Base-by-base conservation (phyloP, 2,888 invertebrate genomes). In the Pristionchus arcanus region DNA sequence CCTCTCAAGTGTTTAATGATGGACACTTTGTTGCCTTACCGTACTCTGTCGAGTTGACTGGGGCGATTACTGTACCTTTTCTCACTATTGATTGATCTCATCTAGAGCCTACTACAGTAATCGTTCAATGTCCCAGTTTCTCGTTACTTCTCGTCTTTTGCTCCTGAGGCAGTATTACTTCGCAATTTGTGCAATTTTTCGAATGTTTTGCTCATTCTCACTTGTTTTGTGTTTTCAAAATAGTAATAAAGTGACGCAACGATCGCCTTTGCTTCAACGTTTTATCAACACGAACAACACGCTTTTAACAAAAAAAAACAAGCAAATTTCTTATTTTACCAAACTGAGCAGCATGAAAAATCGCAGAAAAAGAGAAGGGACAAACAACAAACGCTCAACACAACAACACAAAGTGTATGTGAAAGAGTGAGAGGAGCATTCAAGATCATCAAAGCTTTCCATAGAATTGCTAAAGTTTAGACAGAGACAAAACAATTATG, bases 211-310 rank as follows among this genome's bases (percentile, higher is more conserved):
- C 3, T 19, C 53, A 25, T 77, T 77, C 31, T 77, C 42, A 25
- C 11, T 31, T 25, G 81, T 81, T 53, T 16, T 34, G n/a, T 49
- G 13, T 9, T 15, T 34, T 34, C 81, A 53, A 49, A 81, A 81
- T 49, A 49, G 53, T n/a, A 63, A 63, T 68, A 28, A 19, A 25
- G 28, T 31, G 31, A 13, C n/a, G n/a, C n/a, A n/a, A n/a, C n/a
- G n/a, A n/a, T n/a, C n/a, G n/a, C 31, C 13, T 68, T 19, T 34
- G 16, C 13, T 28, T 31, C 68, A 68, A 21, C 19, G n/a, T 42
- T 81, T 81, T 81, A 81, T 81, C 81, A 81, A 81, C 81, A 81
- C 81, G 81, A 81, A 81, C 81, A 81, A 81, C 81, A 81, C 81
- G 81, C 81, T 49, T 81, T 37, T 81, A 81, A 81, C 81, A 81